Percentiles rank a stretch among this genome's conserved stretches.
phyloP scores from a whole-genome alignment of 2,113 vertebrate species.

The Astur gentilis region DNA sequence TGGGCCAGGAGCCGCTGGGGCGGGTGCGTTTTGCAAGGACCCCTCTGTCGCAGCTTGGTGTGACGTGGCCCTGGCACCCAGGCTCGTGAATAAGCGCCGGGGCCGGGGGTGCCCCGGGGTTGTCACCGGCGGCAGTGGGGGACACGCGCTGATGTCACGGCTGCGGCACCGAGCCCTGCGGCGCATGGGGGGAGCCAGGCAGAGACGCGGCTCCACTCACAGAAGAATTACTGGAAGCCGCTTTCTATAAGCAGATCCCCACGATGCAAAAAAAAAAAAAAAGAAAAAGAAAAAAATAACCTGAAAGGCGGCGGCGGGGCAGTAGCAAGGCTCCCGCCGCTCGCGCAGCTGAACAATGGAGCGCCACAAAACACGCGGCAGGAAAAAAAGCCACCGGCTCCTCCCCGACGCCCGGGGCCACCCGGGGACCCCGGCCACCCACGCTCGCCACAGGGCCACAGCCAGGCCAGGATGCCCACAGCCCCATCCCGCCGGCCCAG shows the following conservation, averaged over 20 bases:
- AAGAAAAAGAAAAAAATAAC: neutral
- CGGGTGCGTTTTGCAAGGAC: neutral
- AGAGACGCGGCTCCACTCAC: slow-evolving; percentile 57
- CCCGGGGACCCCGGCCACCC: slow-evolving; percentile 21
- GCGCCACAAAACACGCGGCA: slow-evolving; percentile 75
- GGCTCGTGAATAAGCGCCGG: neutral
- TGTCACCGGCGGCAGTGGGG: neutral
- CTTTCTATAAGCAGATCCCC: slow-evolving; percentile 86
- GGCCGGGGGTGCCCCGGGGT: neutral
- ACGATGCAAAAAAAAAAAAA: slow-evolving; percentile 8
- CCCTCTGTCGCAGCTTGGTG: neutral
- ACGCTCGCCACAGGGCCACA: neutral
- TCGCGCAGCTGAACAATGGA: slow-evolving; percentile 77
- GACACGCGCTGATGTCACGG: slow-evolving; percentile 48
- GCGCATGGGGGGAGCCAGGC: slow-evolving; percentile 67
- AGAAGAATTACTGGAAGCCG: slow-evolving; percentile 96
- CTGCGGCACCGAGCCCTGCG: slow-evolving; percentile 28
- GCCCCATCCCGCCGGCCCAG: accelerated
- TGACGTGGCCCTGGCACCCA: neutral
- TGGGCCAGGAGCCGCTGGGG: accelerated
- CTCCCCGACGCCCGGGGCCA: neutral
- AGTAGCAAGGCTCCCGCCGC: slow-evolving; percentile 60
- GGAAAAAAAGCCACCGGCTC: slow-evolving; percentile 79
- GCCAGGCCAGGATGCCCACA: neutral
- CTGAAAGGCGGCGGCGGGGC: slow-evolving; percentile 33